Base-by-base conservation (phyloP, 2,113 vertebrate genomes). In the Sapajus apella region DNA sequence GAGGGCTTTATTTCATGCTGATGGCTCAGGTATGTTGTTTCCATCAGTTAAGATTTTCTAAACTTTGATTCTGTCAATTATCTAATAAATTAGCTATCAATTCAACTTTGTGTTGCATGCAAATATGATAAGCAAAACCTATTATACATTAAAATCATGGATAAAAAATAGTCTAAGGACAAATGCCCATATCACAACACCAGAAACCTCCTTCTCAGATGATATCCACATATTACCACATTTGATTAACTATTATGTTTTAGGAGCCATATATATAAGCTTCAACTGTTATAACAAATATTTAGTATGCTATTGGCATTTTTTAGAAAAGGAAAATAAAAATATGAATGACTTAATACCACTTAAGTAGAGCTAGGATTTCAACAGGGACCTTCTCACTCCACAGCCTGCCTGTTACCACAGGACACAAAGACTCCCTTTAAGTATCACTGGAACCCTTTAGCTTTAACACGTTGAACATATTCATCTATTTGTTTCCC, bases 51-150 rank as follows among this genome's bases (percentile, higher is more conserved):
- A 96, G 30, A 86, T 94, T 91, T 92, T 81, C 77, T 91, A 81
- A 97, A 80, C 10, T 84, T 79, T 81, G 17, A 75, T 86, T 95
- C 9, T 87, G 75, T 77, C 75, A 97, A 27, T 92, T 83, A 91
- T 55, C 9, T 93, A 84, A 56, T 84, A n/a, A 5, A 91, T 80
- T 85, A 64, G 30, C 27, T 85, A 45, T 92, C 73, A 75, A 77
- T 45, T 84, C 32, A 90, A 10, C 25, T 84, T 91, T 87, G 40
- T 16, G 13, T 35, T 72, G 32, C 18, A 32, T 72, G 25, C 14
- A 91, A 87, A 93, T 90, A 76, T 37, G 3, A 92, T 81, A 93
- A 86, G 58, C 8, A 81, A 80, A 90, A 75, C 2, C 3, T 40
- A 45, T 79, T n/a, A 16, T 86, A 94, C 13, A 85, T 79, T 27